phyloP scores from a whole-genome alignment of 1,140 invertebrate species.

The Patella vulgata region DNA sequence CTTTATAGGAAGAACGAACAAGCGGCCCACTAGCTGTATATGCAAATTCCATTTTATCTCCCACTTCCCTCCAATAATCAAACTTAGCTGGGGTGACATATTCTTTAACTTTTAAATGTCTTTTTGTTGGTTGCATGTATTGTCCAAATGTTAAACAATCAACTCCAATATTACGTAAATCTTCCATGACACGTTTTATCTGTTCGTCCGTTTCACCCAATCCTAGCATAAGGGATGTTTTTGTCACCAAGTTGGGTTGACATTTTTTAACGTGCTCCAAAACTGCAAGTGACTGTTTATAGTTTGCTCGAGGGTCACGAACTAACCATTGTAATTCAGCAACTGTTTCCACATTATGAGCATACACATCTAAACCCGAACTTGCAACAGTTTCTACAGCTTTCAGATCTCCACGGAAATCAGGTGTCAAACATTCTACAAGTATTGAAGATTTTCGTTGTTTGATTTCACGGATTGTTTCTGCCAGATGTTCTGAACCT shows the following conservation, averaged over 20 bases:
- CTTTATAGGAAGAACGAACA: slow-evolving; percentile 96
- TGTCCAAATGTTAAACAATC: slow-evolving; percentile 98
- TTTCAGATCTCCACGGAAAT: slow-evolving; percentile 87
- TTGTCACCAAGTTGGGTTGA: slow-evolving; percentile 86
- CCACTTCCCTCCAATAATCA: slow-evolving; percentile 87
- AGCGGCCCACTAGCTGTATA: slow-evolving; percentile 98
- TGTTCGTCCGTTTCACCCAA: slow-evolving; percentile 84
- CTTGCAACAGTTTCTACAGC: slow-evolving; percentile 81
- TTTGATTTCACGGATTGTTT: slow-evolving; percentile 81
- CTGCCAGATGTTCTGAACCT: slow-evolving; percentile 89
- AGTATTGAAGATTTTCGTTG: slow-evolving; percentile 81
- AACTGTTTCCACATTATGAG: slow-evolving; percentile 78
- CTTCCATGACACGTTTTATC: slow-evolving; percentile 39
- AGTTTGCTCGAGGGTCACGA: slow-evolving; percentile 85
- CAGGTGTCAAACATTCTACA: slow-evolving; percentile 97
- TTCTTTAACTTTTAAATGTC: slow-evolving; percentile 92
- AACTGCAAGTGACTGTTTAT: slow-evolving; percentile 73
- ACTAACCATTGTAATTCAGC: slow-evolving; percentile 74
- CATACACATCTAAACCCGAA: slow-evolving; percentile 75
- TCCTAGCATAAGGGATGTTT: slow-evolving; percentile 98
- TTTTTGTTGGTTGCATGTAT: slow-evolving; percentile 99
- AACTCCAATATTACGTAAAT: slow-evolving; percentile 73
- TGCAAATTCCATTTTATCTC: slow-evolving; percentile 89
- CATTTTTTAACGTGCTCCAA: slow-evolving; percentile 41
- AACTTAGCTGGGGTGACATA: slow-evolving; percentile 98